These are phyloP conservation scores for Ascidia mentula DNA, from an alignment of 23 tunicate genomes.

Conservation along the genomic window DNA sequence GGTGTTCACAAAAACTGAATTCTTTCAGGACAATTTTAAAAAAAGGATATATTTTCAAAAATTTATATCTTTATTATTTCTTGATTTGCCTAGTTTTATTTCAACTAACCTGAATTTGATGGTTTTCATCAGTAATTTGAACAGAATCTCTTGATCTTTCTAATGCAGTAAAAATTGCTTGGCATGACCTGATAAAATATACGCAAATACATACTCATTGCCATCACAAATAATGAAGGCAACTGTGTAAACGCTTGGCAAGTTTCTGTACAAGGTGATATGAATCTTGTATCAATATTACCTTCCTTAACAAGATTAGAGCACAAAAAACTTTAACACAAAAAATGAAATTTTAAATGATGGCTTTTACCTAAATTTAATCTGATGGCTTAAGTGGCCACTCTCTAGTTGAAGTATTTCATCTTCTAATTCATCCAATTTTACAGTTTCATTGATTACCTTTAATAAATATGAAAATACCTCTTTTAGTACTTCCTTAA, in stretches of 20 bases:
- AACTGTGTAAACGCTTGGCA: not conserved
- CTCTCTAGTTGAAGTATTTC: conserved; percentile 56
- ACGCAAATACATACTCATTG: not conserved
- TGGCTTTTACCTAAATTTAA: conserved; percentile 31
- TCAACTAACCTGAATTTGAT: conserved; percentile 8
- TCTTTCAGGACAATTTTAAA: too few relatives aligned
- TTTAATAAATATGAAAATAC: not conserved
- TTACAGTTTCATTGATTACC: conserved; percentile 44
- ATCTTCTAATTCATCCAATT: conserved; percentile 58
- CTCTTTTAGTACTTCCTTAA: too few relatives aligned
- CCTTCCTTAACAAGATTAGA: not conserved
- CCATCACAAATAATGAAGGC: not conserved
- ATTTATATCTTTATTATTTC: too few relatives aligned
- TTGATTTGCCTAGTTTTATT: too few relatives aligned
- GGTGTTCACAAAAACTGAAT: too few relatives aligned
- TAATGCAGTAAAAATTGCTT: conserved; percentile 54
- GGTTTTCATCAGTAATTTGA: conserved; percentile 16
- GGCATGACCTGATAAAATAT: conserved; percentile 55
- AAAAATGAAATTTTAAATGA: not conserved
- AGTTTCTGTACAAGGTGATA: not conserved
- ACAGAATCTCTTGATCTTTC: conserved; percentile 28
- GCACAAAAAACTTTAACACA: not conserved
- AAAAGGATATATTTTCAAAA: too few relatives aligned
- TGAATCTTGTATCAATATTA: not conserved
- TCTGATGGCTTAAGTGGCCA: conserved; percentile 29